Conservation (phyloP, 2,888 invertebrate species). For the Spisula solida region DNA sequence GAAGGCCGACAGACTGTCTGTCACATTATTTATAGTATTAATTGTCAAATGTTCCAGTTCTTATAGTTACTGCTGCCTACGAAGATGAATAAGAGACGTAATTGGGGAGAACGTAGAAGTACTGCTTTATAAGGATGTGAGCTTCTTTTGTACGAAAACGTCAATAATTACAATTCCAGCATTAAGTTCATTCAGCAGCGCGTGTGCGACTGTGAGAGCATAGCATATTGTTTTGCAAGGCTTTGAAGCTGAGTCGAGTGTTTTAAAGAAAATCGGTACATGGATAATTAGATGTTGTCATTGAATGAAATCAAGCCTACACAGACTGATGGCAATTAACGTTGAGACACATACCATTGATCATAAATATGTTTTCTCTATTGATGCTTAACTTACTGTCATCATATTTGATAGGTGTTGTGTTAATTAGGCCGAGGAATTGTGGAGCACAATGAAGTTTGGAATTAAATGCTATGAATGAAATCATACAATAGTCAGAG, state of each 20-base stretch:
- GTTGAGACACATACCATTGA: not conserved
- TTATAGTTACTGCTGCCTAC: not conserved
- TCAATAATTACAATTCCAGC: slow-evolving; percentile 12
- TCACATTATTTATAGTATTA: not conserved
- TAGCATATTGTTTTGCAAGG: not conserved
- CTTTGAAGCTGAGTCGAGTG: not conserved
- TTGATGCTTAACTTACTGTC: too few species aligned
- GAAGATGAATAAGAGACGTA: not conserved
- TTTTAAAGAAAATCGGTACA: slow-evolving; percentile 8
- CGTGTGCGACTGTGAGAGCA: not conserved
- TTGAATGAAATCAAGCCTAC: not conserved
- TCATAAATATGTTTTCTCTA: too few species aligned
- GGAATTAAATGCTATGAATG: too few species aligned
- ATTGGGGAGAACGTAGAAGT: not conserved
- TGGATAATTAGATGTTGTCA: slow-evolving; percentile 2
- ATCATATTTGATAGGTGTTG: too few species aligned
- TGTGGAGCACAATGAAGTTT: too few species aligned
- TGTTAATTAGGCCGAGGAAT: too few species aligned
- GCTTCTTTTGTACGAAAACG: slow-evolving; percentile 16
- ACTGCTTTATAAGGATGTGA: slow-evolving; percentile 11
- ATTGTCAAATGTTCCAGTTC: not conserved
- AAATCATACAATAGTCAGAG: too few species aligned
- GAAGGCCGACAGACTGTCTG: not conserved
- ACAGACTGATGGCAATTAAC: not conserved
- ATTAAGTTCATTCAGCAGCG: not conserved